Base-by-base conservation (phyloP, 1,140 invertebrate species). In the Steinernema feltiae region DNA sequence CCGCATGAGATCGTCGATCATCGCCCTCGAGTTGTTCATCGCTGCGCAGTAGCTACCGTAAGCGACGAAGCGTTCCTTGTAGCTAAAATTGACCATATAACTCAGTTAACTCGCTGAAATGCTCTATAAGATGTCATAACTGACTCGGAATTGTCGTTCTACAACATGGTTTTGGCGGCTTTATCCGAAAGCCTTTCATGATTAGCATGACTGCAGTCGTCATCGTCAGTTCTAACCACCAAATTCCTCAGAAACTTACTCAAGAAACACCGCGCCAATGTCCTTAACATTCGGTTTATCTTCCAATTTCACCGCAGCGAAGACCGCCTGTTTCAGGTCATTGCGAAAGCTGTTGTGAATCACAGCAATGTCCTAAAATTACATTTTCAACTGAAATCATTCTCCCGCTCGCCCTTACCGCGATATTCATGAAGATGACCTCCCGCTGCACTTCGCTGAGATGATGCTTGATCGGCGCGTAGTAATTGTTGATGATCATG, bases 1-100 rank as follows among this genome's bases (percentile, higher is more conserved):
- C 77, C 90, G 88, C 81, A 91, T 92, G 1, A 91, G 80, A 79
- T 94, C 92, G 81, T 93, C 91, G 29, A 95, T 88, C 30, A 89
- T 87, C 78, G 90, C 90, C 84, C 94, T 93, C 35, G 93, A 93
- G 32, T 88, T 87, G 0, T 93, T 92, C 30, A 98, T 89, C 87
- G 94, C 94, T 1, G 94, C 92, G 88, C 95, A 98, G 87, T 97
- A 98, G 83, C 94, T 92, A 17, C 94, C 95, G 86, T 98, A 98
- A 63, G 96, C 90, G 18, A 98, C 89, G 86, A 98, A 92, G 76
- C 91, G 91, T 82, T 95, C 92, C 81, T 94, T 91, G 35, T 79
- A 48, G 18, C 78, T 79, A 72, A 70, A 77, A 78, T n/a, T n/a
- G n/a, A n/a, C n/a, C n/a, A n/a, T n/a, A n/a, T n/a, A n/a, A n/a